Evolutionary conservation across 2,888 invertebrate species (phyloP).

Genomic region (Electrophaes corylata): DNA sequence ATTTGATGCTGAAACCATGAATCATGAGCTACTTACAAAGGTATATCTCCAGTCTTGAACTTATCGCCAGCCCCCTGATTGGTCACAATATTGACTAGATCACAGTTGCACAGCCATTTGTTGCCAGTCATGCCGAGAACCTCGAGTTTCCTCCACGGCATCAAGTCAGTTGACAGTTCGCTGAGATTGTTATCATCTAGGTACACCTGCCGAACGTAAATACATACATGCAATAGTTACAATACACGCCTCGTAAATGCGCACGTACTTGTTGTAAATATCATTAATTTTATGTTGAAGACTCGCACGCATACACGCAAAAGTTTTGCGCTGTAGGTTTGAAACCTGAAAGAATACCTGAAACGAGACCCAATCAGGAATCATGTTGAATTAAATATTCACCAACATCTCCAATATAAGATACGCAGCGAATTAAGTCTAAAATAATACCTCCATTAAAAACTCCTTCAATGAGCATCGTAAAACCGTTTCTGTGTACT

Average conservation of each 20-base stretch:
- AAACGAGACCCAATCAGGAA: no score
- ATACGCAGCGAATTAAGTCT: no score
- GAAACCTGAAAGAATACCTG: no score
- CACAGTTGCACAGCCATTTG: slow-evolving; percentile 87
- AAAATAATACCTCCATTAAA: no score
- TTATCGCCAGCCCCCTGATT: slow-evolving; percentile 68
- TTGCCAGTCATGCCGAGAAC: slow-evolving; percentile 85
- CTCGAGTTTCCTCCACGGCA: slow-evolving; percentile 83
- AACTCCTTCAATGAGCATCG: neutral
- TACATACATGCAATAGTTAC: neutral
- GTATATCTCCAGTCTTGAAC: slow-evolving; percentile 67
- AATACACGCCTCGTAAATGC: neutral
- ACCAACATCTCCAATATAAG: no score
- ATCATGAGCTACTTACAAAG: slow-evolving; percentile 64
- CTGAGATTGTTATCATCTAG: slow-evolving; percentile 85
- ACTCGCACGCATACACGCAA: no score
- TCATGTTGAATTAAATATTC: no score
- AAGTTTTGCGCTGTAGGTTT: no score
- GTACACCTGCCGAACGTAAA: slow-evolving; percentile 77
- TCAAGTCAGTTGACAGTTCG: slow-evolving; percentile 78
- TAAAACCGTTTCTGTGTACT: slow-evolving; percentile 5
- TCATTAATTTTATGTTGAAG: neutral
- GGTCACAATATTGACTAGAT: slow-evolving; percentile 71
- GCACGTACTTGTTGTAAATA: neutral
- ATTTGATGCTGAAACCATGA: neutral